Evolutionary conservation across 2,888 invertebrate species (phyloP).

Genomic region (Pomacea canaliculata): DNA sequence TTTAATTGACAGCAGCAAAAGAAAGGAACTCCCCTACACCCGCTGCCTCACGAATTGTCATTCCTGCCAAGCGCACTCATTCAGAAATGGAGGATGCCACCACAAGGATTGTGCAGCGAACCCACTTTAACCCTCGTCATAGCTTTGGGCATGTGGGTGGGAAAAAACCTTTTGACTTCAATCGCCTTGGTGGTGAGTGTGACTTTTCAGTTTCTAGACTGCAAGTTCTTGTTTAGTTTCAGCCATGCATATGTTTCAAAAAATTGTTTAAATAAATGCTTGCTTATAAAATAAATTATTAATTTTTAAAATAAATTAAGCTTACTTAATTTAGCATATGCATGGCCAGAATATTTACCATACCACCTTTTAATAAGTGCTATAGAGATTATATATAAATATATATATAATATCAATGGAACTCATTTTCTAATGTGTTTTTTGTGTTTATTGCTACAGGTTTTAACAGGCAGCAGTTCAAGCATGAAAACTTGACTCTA

Average conservation of each 20-base stretch:
- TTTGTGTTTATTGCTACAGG: neutral
- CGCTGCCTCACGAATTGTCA: conserved; percentile 34
- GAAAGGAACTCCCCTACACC: conserved; percentile 34
- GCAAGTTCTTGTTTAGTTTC: too few relatives aligned
- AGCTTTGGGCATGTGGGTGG: neutral
- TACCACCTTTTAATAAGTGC: too few relatives aligned
- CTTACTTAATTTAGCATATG: too few relatives aligned
- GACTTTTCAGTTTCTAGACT: too few relatives aligned
- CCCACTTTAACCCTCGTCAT: conserved; percentile 21
- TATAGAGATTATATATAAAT: too few relatives aligned
- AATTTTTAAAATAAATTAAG: too few relatives aligned
- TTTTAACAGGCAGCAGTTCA: conserved; percentile 23
- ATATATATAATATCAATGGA: too few relatives aligned
- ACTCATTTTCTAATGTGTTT: too few relatives aligned
- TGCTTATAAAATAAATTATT: too few relatives aligned
- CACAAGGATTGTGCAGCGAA: conserved; percentile 11
- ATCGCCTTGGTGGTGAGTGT: conserved; percentile 52
- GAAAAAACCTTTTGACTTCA: conserved; percentile 48
- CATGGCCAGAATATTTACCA: too few relatives aligned
- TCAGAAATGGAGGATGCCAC: conserved; percentile 17
- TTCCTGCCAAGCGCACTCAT: conserved; percentile 36
- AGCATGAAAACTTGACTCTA: conserved; percentile 81
- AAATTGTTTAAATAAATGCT: too few relatives aligned
- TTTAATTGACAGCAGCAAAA: neutral
- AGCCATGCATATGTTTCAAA: too few relatives aligned